Evolutionary conservation across 2,888 invertebrate species (phyloP).

Genomic region (Urechis unicinctus): DNA sequence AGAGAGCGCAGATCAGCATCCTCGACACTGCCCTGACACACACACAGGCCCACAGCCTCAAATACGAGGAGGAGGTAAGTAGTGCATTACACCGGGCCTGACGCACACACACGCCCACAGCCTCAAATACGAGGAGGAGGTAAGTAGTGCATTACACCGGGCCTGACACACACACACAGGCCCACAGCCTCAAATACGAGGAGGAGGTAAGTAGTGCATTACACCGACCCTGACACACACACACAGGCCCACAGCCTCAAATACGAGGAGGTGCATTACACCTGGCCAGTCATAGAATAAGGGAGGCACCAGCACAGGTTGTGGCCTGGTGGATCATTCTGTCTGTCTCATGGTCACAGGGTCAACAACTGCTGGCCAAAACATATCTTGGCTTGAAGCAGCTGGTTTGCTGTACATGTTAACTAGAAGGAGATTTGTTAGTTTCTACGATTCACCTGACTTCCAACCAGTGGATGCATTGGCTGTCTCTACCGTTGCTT

Average conservation of each 20-base stretch:
- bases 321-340: too few species aligned
- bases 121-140: slow-evolving; percentile 78
- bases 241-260: slow-evolving; percentile 79
- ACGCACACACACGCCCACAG: slow-evolving; percentile 86
- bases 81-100: slow-evolving; percentile 60
- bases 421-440: too few species aligned
- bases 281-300: slow-evolving; percentile 68
- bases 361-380: too few species aligned
- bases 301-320: too few species aligned
- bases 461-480: too few species aligned
- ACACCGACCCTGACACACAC: slow-evolving; percentile 77
- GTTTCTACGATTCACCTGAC: too few species aligned
- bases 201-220: slow-evolving; percentile 68
- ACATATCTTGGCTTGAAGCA: too few species aligned
- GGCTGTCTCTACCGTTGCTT: too few species aligned
- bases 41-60: slow-evolving; percentile 80
- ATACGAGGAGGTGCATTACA: slow-evolving; percentile 65
- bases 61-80: slow-evolving; percentile 86
- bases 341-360: too few species aligned
- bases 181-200: slow-evolving; percentile 78
- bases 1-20: slow-evolving; percentile 85
- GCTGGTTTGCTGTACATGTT: too few species aligned
- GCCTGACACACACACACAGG: slow-evolving; percentile 83
- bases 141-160: slow-evolving; percentile 62
- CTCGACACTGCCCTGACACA: slow-evolving; percentile 84